Evolutionary conservation across 92 coral and sea anemone genomes (phyloP).

Genomic region (Parazoanthus darwini): DNA sequence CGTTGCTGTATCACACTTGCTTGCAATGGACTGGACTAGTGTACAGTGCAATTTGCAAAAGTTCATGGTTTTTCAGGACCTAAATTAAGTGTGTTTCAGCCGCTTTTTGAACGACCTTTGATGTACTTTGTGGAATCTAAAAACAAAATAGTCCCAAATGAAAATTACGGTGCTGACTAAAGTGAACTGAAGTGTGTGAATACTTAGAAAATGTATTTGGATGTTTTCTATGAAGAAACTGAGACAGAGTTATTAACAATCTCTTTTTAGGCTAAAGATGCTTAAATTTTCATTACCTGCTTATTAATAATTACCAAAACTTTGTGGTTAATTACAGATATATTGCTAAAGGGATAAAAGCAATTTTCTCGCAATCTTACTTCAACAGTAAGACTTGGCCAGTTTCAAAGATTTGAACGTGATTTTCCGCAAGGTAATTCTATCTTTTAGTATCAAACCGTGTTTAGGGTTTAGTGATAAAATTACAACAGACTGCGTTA

Average conservation of each 20-base stretch:
- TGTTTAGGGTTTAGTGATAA: background rate
- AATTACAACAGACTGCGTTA: background rate
- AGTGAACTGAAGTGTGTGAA: background rate
- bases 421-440: background rate
- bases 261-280: background rate
- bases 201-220: background rate
- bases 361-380: background rate
- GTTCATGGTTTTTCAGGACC: background rate
- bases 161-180: too few species aligned
- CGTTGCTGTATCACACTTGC: background rate
- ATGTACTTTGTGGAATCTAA: background rate
- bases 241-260: background rate
- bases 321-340: background rate
- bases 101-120: background rate
- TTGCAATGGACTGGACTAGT: background rate
- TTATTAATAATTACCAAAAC: background rate
- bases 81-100: background rate
- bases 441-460: background rate
- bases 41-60: background rate
- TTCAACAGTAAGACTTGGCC: background rate
- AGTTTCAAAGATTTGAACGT: background rate
- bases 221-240: too few species aligned
- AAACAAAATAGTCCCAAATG: too few species aligned
- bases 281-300: background rate
- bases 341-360: background rate